Evolutionary conservation across 2,797 vertebrate genomes (phyloP), one percentile per base, ranked within the genome.

Genomic region (Danio choprae): DNA sequence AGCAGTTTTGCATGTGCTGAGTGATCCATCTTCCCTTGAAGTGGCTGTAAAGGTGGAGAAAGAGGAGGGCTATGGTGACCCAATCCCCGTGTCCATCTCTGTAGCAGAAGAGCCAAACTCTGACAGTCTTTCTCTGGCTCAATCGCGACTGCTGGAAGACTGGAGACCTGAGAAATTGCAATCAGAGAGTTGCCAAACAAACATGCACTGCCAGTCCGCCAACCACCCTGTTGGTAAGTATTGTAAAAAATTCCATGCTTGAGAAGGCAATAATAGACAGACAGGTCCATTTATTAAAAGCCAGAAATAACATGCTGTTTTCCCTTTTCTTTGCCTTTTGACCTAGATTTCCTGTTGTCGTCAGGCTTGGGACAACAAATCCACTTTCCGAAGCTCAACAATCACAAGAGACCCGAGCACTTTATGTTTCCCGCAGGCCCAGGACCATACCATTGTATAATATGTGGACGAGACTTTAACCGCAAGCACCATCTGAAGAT

Each of bases 401-500:
- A 81, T 41, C 76, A 79, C 74, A 84, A 77, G 2, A 78, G 74
- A 51, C 71, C 85, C 15, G 81, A 77, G 38, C 64, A 58, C 40
- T 75, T 20, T 58, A 55, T 76, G 5, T 84, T 85, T 46, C 81
- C 85, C 0, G 80, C 86, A 0, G 80, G 80, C 9, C 83, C 83
- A 12, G 87, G 85, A 74, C 84, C 80, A 0, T 88, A 87, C 70
- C 87, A 86, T 72, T 90, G 89, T 55, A 68, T 84, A n/a, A 75
- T 83, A 58, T 90, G 89, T 3, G 84, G 86, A 16, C 83, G 88
- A 18, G 87, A 86, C 78, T 90, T 90, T 80, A 89, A 88, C 82
- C 87, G 87, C 60, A 85, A 87, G 82, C 87, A 90, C 60, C 88
- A 90, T 84, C 83, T 90, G 13, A 90, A 90, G 82, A 88, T 88